Evolutionary conservation across 2,113 vertebrate species (phyloP).

Genomic region (Tursiops truncatus): DNA sequence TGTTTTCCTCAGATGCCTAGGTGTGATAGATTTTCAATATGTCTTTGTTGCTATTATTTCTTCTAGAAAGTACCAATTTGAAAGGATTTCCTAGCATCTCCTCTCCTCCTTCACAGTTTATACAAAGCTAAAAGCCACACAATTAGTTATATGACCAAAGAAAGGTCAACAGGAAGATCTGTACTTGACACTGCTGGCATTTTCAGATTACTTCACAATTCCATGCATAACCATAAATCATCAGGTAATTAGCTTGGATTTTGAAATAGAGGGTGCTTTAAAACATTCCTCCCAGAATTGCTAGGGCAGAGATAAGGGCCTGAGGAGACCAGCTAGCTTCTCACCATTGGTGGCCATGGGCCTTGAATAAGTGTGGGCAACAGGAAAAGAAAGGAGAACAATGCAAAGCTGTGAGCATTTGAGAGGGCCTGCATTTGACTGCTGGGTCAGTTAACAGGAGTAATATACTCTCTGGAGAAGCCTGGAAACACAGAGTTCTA

Average conservation of each 20-base stretch:
- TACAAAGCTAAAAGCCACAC: not conserved
- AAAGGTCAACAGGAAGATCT: conserved; percentile 28
- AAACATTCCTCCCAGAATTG: not conserved
- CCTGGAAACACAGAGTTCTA: not conserved
- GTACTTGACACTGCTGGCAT: not conserved
- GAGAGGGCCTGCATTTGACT: not conserved
- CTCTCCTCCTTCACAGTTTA: not conserved
- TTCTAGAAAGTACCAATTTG: not conserved
- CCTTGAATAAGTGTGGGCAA: not conserved
- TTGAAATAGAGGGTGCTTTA: conserved; percentile 10
- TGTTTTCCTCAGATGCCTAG: not conserved
- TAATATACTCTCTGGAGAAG: not conserved
- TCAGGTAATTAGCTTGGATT: not conserved
- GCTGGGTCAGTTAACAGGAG: not conserved
- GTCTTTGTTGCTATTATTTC: not conserved
- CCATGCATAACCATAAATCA: not conserved
- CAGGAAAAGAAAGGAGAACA: not conserved
- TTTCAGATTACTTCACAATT: conserved; percentile 30
- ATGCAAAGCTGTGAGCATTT: not conserved
- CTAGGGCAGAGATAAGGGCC: not conserved
- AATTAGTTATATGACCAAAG: not conserved
- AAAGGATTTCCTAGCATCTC: not conserved
- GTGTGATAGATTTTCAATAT: not conserved
- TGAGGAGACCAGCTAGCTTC: not conserved
- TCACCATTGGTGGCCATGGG: not conserved